Evolutionary conservation across 2,888 invertebrate genomes (phyloP).

Genomic region (Scaptomyza flava): DNA sequence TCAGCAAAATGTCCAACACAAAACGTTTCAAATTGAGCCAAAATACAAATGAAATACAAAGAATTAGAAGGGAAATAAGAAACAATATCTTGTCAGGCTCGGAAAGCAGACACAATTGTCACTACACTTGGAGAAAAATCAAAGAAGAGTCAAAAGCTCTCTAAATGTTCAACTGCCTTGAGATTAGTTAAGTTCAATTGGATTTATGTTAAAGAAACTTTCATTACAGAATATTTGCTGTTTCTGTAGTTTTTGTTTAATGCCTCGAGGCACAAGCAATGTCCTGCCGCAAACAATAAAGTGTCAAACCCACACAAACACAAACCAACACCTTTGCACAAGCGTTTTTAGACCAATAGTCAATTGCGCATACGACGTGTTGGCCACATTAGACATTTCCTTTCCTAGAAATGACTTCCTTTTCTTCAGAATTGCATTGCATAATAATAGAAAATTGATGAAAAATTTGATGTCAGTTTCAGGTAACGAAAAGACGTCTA

Average conservation of each 20-base stretch:
- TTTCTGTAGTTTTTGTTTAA: not conserved
- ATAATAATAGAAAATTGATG: conserved; percentile 3
- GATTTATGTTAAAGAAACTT: not conserved
- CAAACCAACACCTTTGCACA: not conserved
- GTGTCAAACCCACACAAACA: conserved; percentile 9
- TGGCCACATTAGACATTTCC: conserved; percentile 12
- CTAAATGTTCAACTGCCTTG: not conserved
- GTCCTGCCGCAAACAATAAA: conserved; percentile 12
- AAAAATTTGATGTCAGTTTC: not conserved
- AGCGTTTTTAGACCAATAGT: conserved; percentile 1
- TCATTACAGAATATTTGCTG: not conserved
- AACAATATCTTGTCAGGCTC: conserved; percentile 30
- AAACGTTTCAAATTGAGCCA: conserved; percentile 19
- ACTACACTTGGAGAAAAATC: conserved; percentile 1
- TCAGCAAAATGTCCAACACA: conserved; percentile 57
- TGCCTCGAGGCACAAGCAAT: conserved; percentile 37
- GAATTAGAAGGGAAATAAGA: conserved; percentile 1
- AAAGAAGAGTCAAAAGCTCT: not conserved
- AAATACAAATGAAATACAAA: not conserved
- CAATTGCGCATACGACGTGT: conserved; percentile 39
- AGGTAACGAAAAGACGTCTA: conserved; percentile 1
- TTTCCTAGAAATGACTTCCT: not conserved
- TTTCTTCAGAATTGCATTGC: conserved; percentile 6
- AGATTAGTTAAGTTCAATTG: not conserved
- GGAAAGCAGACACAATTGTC: conserved; percentile 32